Base-by-base conservation (phyloP, 2,113 vertebrate genomes). In the Rhombomys opimus region DNA sequence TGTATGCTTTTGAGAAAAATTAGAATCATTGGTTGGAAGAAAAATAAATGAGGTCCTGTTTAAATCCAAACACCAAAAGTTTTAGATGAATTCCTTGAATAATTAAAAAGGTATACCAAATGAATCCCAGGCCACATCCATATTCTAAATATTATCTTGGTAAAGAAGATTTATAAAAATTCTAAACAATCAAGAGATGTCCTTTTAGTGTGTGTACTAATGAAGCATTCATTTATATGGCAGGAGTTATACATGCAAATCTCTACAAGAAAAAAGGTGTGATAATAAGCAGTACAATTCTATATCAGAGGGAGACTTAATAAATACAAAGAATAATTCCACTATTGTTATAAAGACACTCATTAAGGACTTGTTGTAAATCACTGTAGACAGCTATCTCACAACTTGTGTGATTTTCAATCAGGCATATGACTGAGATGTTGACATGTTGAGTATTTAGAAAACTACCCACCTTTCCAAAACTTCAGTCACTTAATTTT, bases 31-130 rank as follows among this genome's bases (percentile, higher is more conserved):
- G 50, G n/a, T 63, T 94, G 86, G 54, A 52, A 85, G 63, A 93
- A 96, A 46, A 97, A 93, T 46, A 95, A 97, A 92, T 82, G 92
- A 86, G 86, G 61, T 87, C 75, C 25, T 86, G 70, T 46, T 90
- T 54, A 52, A 67, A 86, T 97, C 88, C n/a, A 75, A 72, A 86
- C 81, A 14, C 35, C 1, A 89, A 54, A 92, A 84, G 22, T 41
- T 57, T 35, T 88, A 1, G 22, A n/a, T 25, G 35, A 59, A 57
- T 13, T 18, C 73, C 73, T 32, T 78, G 85, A 92, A 65, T 78
- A 78, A 81, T 94, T 96, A 50, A 68, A 82, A 81, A 82, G 76
- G 77, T 46, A 27, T 32, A 87, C 20, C 75, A 78, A 92, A 75
- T 63, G 20, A 86, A 84, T 93, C 54, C 11, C 67, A 95, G 61